These are phyloP conservation scores for Vireo altiloquus DNA, from an alignment of 2,113 vertebrate genomes.

Conservation along the genomic window DNA sequence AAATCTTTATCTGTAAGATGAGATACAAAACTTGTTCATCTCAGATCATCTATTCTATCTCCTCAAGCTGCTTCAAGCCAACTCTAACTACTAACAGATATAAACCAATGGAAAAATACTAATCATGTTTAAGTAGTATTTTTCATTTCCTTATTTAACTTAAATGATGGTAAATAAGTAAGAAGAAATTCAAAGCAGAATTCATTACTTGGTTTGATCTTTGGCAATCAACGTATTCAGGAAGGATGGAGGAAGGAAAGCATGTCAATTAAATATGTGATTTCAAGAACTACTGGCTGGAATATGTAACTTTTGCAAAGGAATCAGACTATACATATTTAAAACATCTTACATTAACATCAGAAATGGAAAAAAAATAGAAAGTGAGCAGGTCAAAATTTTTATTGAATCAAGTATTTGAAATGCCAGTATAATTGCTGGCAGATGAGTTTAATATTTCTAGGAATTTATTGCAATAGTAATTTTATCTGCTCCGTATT, in stretches of 20 bases:
- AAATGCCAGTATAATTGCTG: neutral
- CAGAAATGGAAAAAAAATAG: neutral
- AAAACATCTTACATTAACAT: neutral
- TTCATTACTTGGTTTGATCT: neutral
- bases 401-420: neutral
- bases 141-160: neutral
- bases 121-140: neutral
- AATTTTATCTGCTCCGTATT: neutral
- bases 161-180: neutral
- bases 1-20: neutral
- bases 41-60: neutral
- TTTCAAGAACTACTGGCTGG: neutral
- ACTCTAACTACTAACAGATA: neutral
- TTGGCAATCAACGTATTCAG: neutral
- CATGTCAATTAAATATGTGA: neutral
- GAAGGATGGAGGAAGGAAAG: neutral
- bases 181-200: neutral
- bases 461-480: neutral
- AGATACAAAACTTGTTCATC: neutral
- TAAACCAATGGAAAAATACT: neutral
- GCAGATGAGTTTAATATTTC: neutral
- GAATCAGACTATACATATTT: neutral
- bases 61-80: neutral
- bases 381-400: neutral
- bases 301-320: neutral